Conservation (phyloP, 2,113 vertebrate genomes). For the Lasiurus borealis region DNA sequence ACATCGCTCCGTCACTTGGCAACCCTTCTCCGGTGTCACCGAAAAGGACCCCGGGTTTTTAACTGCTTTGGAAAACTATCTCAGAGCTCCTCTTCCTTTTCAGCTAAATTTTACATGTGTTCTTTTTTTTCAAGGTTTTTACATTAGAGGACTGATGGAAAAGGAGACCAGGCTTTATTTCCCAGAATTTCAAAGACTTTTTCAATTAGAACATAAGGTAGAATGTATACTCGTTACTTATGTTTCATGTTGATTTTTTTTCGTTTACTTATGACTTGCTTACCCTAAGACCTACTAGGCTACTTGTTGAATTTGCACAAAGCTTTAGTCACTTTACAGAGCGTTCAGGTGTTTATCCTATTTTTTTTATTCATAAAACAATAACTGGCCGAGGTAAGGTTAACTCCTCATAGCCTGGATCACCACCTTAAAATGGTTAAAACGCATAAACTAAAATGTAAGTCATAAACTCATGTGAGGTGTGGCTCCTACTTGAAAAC, state of each 20-base stretch:
- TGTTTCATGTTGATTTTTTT: not conserved
- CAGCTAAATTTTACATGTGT: not conserved
- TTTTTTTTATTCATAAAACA: not conserved
- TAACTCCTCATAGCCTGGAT: not conserved
- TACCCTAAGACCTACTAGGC: not conserved
- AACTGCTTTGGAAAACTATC: slow-evolving; percentile 4
- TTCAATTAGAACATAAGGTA: not conserved
- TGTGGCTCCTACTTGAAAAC: not conserved
- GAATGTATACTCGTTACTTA: not conserved
- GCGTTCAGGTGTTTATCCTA: not conserved
- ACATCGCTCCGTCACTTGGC: not conserved
- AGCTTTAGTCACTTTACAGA: not conserved
- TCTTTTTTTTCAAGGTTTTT: slow-evolving; percentile 35
- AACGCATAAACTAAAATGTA: not conserved
- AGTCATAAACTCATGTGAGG: not conserved
- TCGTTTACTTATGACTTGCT: not conserved
- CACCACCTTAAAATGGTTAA: not conserved
- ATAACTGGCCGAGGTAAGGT: not conserved
- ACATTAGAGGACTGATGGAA: not conserved
- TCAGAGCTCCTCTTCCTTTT: slow-evolving; percentile 6
- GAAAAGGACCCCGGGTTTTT: not conserved
- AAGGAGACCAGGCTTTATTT: not conserved
- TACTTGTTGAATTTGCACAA: not conserved
- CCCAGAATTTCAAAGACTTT: slow-evolving; percentile 38
- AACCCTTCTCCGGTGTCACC: not conserved